phyloP scores from a whole-genome alignment of 1,140 invertebrate species.

The Fopius arisanus region DNA sequence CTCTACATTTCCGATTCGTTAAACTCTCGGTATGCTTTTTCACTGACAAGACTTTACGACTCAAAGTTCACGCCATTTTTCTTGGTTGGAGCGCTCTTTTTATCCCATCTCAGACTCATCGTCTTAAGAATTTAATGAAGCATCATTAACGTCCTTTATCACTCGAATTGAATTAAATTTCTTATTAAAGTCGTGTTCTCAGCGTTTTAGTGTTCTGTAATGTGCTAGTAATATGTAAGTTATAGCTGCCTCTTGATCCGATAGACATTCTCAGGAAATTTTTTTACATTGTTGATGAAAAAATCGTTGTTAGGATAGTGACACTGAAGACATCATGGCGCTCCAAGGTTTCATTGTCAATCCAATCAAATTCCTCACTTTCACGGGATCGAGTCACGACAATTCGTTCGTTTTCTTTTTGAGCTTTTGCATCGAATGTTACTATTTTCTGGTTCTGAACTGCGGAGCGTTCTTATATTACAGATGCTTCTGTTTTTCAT shows the following conservation, averaged over 20 bases:
- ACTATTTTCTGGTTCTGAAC: too few species aligned
- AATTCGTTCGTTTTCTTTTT: too few species aligned
- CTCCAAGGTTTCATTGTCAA: too few species aligned
- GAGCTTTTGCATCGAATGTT: too few species aligned
- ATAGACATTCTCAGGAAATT: too few species aligned
- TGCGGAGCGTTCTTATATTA: too few species aligned
- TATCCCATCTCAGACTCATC: neutral
- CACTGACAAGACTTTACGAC: neutral
- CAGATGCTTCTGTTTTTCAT: too few species aligned
- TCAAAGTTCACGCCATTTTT: conserved; percentile 7
- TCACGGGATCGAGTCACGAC: too few species aligned
- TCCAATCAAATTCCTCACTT: too few species aligned
- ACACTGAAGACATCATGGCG: too few species aligned
- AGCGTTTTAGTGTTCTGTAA: neutral
- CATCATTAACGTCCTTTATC: neutral
- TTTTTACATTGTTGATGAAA: too few species aligned
- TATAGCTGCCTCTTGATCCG: neutral
- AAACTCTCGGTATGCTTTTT: neutral
- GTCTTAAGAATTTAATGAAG: neutral
- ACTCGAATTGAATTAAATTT: neutral
- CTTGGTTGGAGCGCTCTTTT: neutral
- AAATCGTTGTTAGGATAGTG: too few species aligned
- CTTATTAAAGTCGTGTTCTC: neutral
- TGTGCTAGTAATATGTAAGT: neutral
- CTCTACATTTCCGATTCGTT: conserved; percentile 13